Conservation (phyloP, 2,888 invertebrate genomes). For the Lathronympha strigana region DNA sequence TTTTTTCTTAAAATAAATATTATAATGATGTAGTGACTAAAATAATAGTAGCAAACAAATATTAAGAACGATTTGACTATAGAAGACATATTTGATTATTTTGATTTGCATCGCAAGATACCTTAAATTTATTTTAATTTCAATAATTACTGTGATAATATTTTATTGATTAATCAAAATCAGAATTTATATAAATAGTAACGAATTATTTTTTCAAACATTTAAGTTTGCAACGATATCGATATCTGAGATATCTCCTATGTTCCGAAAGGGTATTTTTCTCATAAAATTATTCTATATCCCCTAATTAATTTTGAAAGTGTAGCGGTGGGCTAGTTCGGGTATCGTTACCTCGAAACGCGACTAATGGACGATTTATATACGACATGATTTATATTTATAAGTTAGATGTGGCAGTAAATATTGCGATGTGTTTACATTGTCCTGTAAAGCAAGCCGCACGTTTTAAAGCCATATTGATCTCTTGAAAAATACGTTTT, state of each 20-base stretch:
- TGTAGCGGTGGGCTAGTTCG: constrained; percentile 32
- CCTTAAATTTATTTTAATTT: constrained; percentile 34
- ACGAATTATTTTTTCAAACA: constrained; percentile 30
- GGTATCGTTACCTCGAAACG: constrained; percentile 32
- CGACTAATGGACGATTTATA: constrained; percentile 49
- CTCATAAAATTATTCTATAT: constrained; percentile 11
- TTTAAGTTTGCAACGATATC: constrained; percentile 27
- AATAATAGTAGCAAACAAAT: constrained; percentile 23
- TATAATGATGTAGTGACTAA: constrained; percentile 31
- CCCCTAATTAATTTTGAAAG: constrained; percentile 24
- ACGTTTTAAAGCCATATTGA: constrained; percentile 76
- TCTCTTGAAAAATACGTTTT: constrained; percentile 69
- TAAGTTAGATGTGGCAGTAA: constrained; percentile 68
- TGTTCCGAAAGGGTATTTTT: constrained; percentile 10
- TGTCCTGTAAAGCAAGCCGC: constrained; percentile 65
- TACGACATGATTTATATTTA: constrained; percentile 52
- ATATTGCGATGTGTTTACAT: constrained; percentile 60
- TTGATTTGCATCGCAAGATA: constrained; percentile 29
- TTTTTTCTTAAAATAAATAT: constrained; percentile 31
- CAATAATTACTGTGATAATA: constrained; percentile 42
- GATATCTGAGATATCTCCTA: constrained; percentile 22
- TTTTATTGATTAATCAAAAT: constrained; percentile 38
- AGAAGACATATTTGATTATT: constrained; percentile 30
- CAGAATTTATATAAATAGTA: constrained; percentile 37
- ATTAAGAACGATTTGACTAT: constrained; percentile 9